Evolutionary conservation across 1,140 invertebrate genomes (phyloP), one percentile per base, ranked within the genome.

Genomic region (Hyposmocoma kahamanoa): DNA sequence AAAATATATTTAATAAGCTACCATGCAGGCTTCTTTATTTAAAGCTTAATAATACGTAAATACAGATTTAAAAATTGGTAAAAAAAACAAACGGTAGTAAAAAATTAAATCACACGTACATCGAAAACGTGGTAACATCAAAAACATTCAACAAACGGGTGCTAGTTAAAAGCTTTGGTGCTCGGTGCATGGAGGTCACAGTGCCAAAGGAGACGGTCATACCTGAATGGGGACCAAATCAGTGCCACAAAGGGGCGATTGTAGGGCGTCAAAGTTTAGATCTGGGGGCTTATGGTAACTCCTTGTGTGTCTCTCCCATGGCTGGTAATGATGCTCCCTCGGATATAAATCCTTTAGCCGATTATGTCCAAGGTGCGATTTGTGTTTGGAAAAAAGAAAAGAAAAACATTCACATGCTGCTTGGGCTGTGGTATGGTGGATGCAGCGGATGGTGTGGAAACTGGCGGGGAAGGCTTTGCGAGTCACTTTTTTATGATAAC

Each of bases 211-310:
- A 70, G 65, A 53, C 65, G 63, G 54, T 80, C 87, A 85, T 90
- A 93, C 89, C 90, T 92, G 89, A 72, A 92, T 90, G 59, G 91
- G 89, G 74, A 92, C 90, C 80, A 92, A 87, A 72, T 92, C 90
- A 64, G 90, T 90, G 81, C 84, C 87, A 86, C 78, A 79, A 53
- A 79, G 53, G 61, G 76, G 67, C 67, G 79, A 72, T 61, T 67
- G 62, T 71, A 82, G 60, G 51, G 78, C 78, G 56, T 82, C 76
- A 77, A 84, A 84, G 75, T 75, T 82, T 81, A 84, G 76, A 68
- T 84, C 78, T 58, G 81, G 81, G 71, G 78, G 81, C 75, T 81
- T 84, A 80, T 80, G 81, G 75, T 82, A 84, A 83, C 81, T 84
- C 66, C 78, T 69, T 57, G 68, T 61, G 53, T 77, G 69, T 60